phyloP scores from a whole-genome alignment of 2,888 invertebrate genomes.

The Dendrolimus houi region DNA sequence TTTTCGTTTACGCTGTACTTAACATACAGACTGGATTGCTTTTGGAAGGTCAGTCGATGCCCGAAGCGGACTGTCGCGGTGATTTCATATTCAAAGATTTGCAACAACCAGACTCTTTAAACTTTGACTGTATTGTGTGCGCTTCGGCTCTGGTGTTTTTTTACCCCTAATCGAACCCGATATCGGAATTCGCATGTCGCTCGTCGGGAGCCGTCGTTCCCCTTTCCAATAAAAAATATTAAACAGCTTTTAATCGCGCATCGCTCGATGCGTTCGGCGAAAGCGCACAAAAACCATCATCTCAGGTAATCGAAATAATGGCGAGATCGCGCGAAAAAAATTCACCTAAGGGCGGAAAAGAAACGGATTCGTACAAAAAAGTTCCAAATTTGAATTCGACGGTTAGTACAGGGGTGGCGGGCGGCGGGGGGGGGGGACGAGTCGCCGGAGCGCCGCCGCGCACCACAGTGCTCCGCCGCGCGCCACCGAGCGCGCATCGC shows the following conservation, averaged over 20 bases:
- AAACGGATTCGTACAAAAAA: constrained; percentile 72
- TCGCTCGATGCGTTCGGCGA: constrained; percentile 52
- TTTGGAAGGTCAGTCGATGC: not conserved
- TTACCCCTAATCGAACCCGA: constrained; percentile 54
- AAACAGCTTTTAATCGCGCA: constrained; percentile 74
- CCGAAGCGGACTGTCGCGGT: constrained; percentile 9
- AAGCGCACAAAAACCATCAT: constrained; percentile 59
- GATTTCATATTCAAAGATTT: constrained; percentile 6
- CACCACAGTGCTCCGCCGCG: constrained; percentile 8
- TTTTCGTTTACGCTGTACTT: not conserved
- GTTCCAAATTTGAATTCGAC: constrained; percentile 62
- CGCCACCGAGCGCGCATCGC: constrained; percentile 5
- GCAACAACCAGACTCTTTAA: not conserved
- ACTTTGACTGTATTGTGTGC: constrained; percentile 16
- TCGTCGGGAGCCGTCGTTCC: constrained; percentile 60
- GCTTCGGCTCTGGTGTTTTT: constrained; percentile 21
- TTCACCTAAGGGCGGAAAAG: constrained; percentile 74
- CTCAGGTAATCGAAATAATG: constrained; percentile 75
- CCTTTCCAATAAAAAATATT: constrained; percentile 65
- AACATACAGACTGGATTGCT: not conserved
- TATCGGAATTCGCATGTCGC: constrained; percentile 72
- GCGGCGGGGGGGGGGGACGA: constrained; percentile 10
- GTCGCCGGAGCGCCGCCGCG: constrained; percentile 12
- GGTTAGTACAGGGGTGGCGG: constrained; percentile 24
- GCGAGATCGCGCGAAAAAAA: constrained; percentile 70